Base-by-base conservation (phyloP, 53 echinoderm and acorn worm species). In the Arbacia lixula region DNA sequence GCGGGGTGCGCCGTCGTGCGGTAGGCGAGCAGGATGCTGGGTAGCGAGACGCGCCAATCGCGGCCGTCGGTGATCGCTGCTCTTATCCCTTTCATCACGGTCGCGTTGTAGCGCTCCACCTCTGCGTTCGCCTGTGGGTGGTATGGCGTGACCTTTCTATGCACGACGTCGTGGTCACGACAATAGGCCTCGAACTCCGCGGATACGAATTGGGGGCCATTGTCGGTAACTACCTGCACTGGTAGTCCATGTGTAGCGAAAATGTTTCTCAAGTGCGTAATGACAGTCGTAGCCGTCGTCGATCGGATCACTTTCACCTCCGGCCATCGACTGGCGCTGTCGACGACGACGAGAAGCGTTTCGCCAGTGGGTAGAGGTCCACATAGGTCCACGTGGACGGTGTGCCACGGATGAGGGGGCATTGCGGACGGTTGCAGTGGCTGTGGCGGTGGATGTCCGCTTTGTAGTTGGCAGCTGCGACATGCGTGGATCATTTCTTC, bases 121-220 rank as follows among this genome's bases (percentile, higher is more conserved):
- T n/a, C n/a, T n/a, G n/a, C n/a, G n/a, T n/a, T n/a, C n/a, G n/a
- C n/a, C n/a, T n/a, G n/a, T n/a, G n/a, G n/a, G n/a, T n/a, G n/a
- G n/a, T n/a, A 58, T n/a, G 89, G 72, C 2, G 84, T 88, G 11
- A 84, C 83, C 12, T 64, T 84, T 3, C 60, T 55, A 63, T 88
- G 89, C n/a, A 28, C 36, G 51, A 88, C 85, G 0, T 62, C 76
- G 46, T 88, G 65, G 31, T 71, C 68, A 39, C 84, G 5, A 20
- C 21, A 57, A 21, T 57, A 64, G 6, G 28, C 64, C 64, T 27
- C 64, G 30, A 64, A 64, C 33, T 64, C 64, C 9, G 64, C 19
- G 3, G 88, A 88, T 22, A 53, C 69, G 57, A 84, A 89, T 39
- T 88, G 74, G 12, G 76, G 84, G n/a, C 84, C 66, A 39, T 88